Percentiles rank a stretch among this genome's conserved stretches.
phyloP scores from a whole-genome alignment of 2,797 vertebrate genomes.

The Sebastes steindachneri region DNA sequence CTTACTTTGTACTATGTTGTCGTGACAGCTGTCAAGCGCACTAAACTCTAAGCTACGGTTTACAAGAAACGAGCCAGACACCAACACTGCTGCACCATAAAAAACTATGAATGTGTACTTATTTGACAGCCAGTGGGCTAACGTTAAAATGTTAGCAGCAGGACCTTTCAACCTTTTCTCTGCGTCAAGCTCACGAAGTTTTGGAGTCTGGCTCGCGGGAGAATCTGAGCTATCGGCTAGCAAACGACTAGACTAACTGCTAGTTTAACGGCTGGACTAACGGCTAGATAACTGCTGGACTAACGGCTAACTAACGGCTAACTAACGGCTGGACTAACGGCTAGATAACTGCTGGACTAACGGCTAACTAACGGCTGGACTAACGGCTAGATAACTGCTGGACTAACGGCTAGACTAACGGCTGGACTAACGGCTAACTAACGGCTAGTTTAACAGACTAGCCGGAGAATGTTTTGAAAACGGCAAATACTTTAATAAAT shows the following conservation, averaged over 20 bases:
- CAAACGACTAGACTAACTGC: too few species aligned
- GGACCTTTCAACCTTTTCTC: conserved; percentile 42
- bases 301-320: too few species aligned
- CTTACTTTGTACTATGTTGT: conserved; percentile 79
- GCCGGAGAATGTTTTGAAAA: conserved; percentile 70
- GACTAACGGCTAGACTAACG: too few species aligned
- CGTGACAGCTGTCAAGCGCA: conserved; percentile 84
- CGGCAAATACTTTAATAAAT: conserved; percentile 30
- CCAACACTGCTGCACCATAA: background rate
- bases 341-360: too few species aligned
- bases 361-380: too few species aligned
- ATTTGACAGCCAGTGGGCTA: conserved; percentile 27
- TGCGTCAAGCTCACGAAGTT: conserved; percentile 78
- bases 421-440: too few species aligned
- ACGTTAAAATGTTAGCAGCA: conserved; percentile 23
- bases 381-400: too few species aligned
- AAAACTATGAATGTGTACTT: background rate
- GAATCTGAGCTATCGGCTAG: conserved; percentile 72
- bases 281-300: too few species aligned
- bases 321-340: too few species aligned
- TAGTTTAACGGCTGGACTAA: too few species aligned
- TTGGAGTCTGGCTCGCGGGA: conserved; percentile 81
- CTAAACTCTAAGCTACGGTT: conserved; percentile 66
- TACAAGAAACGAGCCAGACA: conserved; percentile 25
- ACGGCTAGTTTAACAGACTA: conserved; percentile 57